phyloP scores from a whole-genome alignment of 2,113 vertebrate species.

The Phasianus colchicus region DNA sequence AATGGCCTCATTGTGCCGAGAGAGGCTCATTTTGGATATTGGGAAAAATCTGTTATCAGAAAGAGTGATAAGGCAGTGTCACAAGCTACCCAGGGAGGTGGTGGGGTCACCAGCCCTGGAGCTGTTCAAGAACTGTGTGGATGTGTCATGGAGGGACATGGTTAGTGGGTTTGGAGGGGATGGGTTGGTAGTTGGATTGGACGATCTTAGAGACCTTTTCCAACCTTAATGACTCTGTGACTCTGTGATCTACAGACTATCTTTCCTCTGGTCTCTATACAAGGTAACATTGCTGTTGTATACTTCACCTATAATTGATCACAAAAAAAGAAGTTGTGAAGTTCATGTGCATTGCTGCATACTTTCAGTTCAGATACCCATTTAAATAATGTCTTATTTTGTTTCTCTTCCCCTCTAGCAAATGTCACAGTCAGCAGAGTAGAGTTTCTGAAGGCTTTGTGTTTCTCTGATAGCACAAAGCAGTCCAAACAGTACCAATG shows the following conservation, averaged over 20 bases:
- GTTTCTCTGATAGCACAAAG: slow-evolving; percentile 1
- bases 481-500: slow-evolving; percentile 14
- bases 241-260: neutral
- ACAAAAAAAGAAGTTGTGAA: neutral
- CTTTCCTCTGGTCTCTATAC: neutral
- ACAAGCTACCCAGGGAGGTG: too few species aligned
- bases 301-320: neutral
- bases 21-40: too few species aligned
- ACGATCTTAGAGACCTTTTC: too few species aligned
- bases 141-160: too few species aligned
- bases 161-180: too few species aligned
- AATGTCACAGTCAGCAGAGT: slow-evolving; percentile 7
- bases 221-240: too few species aligned
- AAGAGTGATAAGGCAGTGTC: too few species aligned
- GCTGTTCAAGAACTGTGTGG: too few species aligned
- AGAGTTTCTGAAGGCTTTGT: slow-evolving; percentile 30
- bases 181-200: too few species aligned
- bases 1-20: too few species aligned
- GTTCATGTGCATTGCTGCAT: neutral
- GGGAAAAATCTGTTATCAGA: too few species aligned
- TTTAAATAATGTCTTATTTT: slow-evolving; percentile 24
- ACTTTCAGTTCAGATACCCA: neutral
- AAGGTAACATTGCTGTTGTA: neutral
- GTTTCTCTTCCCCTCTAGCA: neutral
- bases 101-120: too few species aligned